These are phyloP conservation scores for Lamellibrachia luymesi DNA, from an alignment of 1,140 invertebrate genomes.

Conservation along the genomic window DNA sequence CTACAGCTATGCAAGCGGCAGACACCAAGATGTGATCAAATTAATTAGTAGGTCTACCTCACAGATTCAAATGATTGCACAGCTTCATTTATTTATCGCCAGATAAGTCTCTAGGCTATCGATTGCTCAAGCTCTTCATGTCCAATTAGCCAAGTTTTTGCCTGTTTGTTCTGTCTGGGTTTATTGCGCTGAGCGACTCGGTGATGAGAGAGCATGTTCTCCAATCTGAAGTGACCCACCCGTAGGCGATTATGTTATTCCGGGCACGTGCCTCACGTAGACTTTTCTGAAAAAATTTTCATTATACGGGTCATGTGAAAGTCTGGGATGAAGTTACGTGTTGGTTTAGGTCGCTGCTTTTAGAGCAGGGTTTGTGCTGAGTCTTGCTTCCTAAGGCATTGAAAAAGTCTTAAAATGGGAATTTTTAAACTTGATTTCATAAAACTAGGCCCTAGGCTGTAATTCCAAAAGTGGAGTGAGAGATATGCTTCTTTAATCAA, in stretches of 20 bases:
- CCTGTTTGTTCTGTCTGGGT: background rate
- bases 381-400: too few species aligned
- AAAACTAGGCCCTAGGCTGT: too few species aligned
- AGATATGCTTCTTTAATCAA: too few species aligned
- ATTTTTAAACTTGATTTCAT: too few species aligned
- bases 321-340: background rate
- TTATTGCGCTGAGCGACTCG: background rate
- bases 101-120: slow-evolving; percentile 4
- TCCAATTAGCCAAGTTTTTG: background rate
- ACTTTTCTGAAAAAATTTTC: background rate
- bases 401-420: too few species aligned
- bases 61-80: background rate
- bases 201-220: background rate
- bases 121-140: background rate
- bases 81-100: background rate
- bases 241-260: background rate
- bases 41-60: background rate
- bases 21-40: background rate
- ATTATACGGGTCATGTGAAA: background rate
- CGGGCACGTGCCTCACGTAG: background rate
- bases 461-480: too few species aligned
- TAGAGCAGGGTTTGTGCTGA: background rate
- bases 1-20: background rate
- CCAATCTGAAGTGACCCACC: too few species aligned
- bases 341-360: background rate